These are phyloP conservation scores for Germaria angustata DNA, from an alignment of 2,888 invertebrate species.

Conservation along the genomic window DNA sequence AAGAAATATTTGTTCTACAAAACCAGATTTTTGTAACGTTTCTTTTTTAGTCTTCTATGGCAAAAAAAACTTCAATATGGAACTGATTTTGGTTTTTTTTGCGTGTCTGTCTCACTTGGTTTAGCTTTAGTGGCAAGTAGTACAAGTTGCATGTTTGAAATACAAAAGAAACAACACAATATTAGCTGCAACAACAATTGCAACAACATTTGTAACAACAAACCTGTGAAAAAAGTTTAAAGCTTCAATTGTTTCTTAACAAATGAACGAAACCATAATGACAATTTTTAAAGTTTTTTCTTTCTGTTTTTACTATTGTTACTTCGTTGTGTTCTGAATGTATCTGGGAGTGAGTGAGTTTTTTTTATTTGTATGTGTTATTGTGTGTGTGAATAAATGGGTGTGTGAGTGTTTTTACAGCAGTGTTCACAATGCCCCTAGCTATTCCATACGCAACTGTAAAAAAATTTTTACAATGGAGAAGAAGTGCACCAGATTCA, in stretches of 20 bases:
- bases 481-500: too few species aligned
- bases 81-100: conserved; percentile 11
- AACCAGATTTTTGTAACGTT: conserved; percentile 52
- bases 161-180: conserved; percentile 37
- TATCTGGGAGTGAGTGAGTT: too few species aligned
- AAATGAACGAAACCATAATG: conserved; percentile 62
- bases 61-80: conserved; percentile 47
- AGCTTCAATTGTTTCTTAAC: conserved; percentile 64
- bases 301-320: not conserved
- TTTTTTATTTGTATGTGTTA: too few species aligned
- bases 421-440: not conserved
- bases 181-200: conserved; percentile 6
- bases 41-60: conserved; percentile 27
- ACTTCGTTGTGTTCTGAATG: not conserved
- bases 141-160: conserved; percentile 51
- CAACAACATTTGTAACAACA: conserved; percentile 26
- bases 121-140: conserved; percentile 46
- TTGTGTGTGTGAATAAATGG: not conserved
- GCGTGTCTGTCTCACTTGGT: conserved; percentile 21
- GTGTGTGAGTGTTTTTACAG: not conserved
- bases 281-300: conserved; percentile 44
- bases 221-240: conserved; percentile 29
- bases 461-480: too few species aligned
- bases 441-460: too few species aligned
- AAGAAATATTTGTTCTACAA: conserved; percentile 59